A percentile compares a stretch with the other conserved stretches of the same genome.
phyloP scores from a whole-genome alignment of 2,797 vertebrate species.

The Calcarius lapponicus region DNA sequence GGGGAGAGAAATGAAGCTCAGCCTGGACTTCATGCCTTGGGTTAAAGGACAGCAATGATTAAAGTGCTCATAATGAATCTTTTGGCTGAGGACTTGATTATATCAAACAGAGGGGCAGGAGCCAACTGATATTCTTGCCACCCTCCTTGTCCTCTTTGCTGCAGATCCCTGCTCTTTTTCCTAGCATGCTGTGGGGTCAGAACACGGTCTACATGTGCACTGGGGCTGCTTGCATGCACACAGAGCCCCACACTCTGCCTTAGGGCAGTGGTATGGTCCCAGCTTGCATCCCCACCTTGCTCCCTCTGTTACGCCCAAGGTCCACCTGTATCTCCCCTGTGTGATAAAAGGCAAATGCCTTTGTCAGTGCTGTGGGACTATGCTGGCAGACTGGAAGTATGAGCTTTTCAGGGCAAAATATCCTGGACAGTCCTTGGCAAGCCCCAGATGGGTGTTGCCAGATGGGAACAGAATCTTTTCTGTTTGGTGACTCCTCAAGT shows the following conservation, averaged over 20 bases:
- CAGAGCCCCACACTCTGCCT: fast-evolving
- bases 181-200: too few species aligned
- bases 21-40: background rate
- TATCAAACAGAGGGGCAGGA: background rate
- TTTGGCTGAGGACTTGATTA: background rate
- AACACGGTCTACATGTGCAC: fast-evolving
- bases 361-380: background rate
- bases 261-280: fast-evolving
- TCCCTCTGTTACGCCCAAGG: background rate
- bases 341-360: background rate
- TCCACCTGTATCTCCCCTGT: fast-evolving
- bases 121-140: background rate
- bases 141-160: background rate
- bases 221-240: fast-evolving
- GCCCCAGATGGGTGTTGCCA: fast-evolving
- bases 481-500: fast-evolving
- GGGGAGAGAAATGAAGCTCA: background rate
- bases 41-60: background rate
- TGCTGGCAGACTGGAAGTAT: fast-evolving
- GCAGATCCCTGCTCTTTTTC: background rate
- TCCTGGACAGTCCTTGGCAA: background rate
- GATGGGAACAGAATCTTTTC: background rate
- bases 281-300: fast-evolving
- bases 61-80: background rate
- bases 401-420: background rate